These are phyloP conservation scores for Eristalinus aeneus DNA, from an alignment of 2,888 invertebrate genomes.

Conservation along the genomic window DNA sequence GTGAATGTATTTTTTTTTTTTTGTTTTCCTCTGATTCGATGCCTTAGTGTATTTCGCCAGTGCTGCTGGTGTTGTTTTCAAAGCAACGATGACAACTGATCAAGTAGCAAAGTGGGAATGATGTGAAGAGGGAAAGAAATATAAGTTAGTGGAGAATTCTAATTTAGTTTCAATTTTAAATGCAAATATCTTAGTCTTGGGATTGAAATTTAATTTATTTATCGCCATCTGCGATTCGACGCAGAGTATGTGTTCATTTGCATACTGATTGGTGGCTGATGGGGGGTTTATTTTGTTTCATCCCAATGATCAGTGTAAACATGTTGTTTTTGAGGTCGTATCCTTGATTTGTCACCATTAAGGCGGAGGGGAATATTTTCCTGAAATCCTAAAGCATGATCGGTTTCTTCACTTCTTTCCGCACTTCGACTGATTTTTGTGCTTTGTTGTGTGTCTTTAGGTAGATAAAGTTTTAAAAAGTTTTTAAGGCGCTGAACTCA, in stretches of 20 bases:
- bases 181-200: constrained; percentile 68
- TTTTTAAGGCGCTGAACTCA: no score
- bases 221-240: constrained; percentile 74
- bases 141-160: constrained; percentile 26
- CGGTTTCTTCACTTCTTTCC: background rate
- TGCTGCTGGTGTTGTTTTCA: constrained; percentile 1
- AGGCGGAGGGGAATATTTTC: background rate
- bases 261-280: constrained; percentile 64
- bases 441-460: background rate
- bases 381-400: background rate
- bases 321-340: constrained; percentile 19
- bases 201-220: constrained; percentile 71
- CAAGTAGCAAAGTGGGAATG: constrained; percentile 3
- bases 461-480: no score
- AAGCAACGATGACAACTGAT: constrained; percentile 30
- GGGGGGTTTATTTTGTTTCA: constrained; percentile 41
- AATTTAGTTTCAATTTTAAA: constrained; percentile 69
- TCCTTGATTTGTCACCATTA: constrained; percentile 24
- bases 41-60: constrained; percentile 48
- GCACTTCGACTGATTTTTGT: no score
- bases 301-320: constrained; percentile 41
- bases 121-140: background rate
- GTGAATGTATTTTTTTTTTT: background rate
- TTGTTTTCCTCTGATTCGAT: constrained; percentile 13
- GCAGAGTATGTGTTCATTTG: constrained; percentile 61